phyloP scores from a whole-genome alignment of 2,888 invertebrate genomes.

The Eupithecia inturbata region DNA sequence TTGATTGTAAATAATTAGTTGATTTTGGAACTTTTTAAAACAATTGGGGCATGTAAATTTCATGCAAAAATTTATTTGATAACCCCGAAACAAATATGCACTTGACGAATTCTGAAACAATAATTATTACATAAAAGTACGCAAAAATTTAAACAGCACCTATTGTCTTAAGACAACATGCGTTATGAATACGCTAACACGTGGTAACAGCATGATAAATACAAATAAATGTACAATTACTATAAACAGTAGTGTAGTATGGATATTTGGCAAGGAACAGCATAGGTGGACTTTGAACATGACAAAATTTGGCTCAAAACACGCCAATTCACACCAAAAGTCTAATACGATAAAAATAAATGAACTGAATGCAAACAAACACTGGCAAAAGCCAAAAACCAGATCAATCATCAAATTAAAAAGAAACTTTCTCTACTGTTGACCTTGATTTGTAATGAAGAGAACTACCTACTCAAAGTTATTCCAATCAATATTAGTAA shows the following conservation, averaged over 20 bases:
- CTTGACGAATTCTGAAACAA: background rate
- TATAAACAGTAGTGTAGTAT: conserved; percentile 32
- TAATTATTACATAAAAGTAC: background rate
- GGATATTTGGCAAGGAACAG: conserved; percentile 51
- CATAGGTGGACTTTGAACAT: conserved; percentile 38
- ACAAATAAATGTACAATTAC: conserved; percentile 37
- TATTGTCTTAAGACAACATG: background rate
- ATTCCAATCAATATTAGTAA: too few relatives aligned
- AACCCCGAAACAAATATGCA: background rate
- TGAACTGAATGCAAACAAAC: conserved; percentile 1
- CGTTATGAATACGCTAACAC: conserved; percentile 32
- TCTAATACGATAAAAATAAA: conserved; percentile 6
- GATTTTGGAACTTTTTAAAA: background rate
- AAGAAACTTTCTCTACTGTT: background rate
- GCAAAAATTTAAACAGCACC: conserved; percentile 15
- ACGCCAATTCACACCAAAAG: conserved; percentile 22
- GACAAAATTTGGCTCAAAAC: conserved; percentile 41
- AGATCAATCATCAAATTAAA: background rate
- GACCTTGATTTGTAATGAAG: background rate
- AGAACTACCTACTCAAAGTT: too few relatives aligned
- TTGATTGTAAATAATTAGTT: background rate
- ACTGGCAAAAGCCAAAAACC: conserved; percentile 27
- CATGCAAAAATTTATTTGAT: background rate
- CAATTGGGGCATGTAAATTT: background rate
- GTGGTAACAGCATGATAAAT: conserved; percentile 46